phyloP scores from a whole-genome alignment of 1,140 invertebrate species.

The Coelopa frigida region DNA sequence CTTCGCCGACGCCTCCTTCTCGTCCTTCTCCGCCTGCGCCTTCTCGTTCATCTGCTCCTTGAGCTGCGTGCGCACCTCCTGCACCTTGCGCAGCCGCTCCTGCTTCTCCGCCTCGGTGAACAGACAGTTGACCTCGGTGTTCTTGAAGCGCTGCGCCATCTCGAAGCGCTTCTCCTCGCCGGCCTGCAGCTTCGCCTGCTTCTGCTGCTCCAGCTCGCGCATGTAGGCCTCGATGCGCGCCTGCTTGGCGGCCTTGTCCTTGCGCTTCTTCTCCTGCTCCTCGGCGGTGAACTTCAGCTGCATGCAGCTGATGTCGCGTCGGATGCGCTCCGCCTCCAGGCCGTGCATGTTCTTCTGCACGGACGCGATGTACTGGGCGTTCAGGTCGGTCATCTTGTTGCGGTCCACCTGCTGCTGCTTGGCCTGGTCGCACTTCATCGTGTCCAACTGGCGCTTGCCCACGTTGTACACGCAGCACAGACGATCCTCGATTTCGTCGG shows the following conservation, averaged over 20 bases:
- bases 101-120: conserved; percentile 9
- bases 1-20: neutral
- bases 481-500: conserved; percentile 28
- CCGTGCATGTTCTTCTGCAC: conserved; percentile 22
- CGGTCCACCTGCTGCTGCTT: conserved; percentile 20
- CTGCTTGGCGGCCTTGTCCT: conserved; percentile 15
- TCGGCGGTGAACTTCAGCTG: conserved; percentile 30
- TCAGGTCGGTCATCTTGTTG: conserved; percentile 15
- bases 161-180: conserved; percentile 17
- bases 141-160: conserved; percentile 16
- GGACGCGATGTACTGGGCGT: conserved; percentile 13
- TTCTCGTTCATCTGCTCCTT: conserved; percentile 10
- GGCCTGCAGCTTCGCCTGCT: conserved; percentile 10
- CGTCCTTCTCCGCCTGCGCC: neutral
- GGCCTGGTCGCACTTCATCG: conserved; percentile 1
- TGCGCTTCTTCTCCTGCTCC: conserved; percentile 19
- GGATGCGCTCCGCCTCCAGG: conserved; percentile 7
- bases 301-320: conserved; percentile 23
- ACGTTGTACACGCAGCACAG: conserved; percentile 31
- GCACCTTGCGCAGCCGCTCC: neutral
- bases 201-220: conserved; percentile 21
- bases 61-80: conserved; percentile 1
- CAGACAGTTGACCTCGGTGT: conserved; percentile 10
- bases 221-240: conserved; percentile 21
- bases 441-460: conserved; percentile 25